Evolutionary conservation across 2,113 vertebrate genomes (phyloP).

Genomic region (Gallinago jamesoni): DNA sequence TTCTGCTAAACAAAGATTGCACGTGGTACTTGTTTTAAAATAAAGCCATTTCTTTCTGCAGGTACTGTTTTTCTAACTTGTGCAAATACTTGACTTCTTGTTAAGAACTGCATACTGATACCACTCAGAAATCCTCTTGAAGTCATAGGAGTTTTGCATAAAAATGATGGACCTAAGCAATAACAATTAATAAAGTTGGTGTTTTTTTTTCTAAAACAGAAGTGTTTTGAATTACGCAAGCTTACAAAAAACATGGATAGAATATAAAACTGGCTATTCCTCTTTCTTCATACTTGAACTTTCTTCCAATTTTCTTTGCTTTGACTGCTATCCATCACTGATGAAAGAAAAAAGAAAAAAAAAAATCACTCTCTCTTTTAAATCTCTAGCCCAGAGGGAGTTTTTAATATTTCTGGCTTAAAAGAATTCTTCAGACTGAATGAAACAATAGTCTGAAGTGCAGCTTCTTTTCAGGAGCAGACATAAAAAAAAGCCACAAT

Average conservation of each 20-base stretch:
- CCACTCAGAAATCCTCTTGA: neutral
- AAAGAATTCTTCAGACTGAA: conserved; percentile 7
- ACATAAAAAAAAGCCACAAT: neutral
- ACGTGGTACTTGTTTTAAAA: neutral
- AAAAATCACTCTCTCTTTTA: neutral
- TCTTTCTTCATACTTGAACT: neutral
- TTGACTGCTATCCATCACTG: neutral
- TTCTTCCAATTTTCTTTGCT: neutral
- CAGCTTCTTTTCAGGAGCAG: conserved; percentile 26
- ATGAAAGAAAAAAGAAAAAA: neutral
- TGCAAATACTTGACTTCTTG: neutral
- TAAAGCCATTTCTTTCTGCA: neutral
- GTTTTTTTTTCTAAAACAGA: neutral
- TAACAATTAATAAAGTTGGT: neutral
- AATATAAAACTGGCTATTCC: neutral
- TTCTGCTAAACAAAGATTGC: neutral
- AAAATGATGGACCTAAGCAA: neutral
- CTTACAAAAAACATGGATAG: neutral
- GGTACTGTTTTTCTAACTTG: neutral
- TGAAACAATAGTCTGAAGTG: conserved; percentile 46
- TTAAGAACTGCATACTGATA: neutral
- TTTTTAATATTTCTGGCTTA: conserved; percentile 33
- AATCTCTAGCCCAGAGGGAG: neutral
- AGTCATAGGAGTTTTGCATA: neutral
- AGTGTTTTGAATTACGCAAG: neutral